These are phyloP conservation scores for Agonum fuliginosum DNA, from an alignment of 2,888 invertebrate species.

Conservation along the genomic window DNA sequence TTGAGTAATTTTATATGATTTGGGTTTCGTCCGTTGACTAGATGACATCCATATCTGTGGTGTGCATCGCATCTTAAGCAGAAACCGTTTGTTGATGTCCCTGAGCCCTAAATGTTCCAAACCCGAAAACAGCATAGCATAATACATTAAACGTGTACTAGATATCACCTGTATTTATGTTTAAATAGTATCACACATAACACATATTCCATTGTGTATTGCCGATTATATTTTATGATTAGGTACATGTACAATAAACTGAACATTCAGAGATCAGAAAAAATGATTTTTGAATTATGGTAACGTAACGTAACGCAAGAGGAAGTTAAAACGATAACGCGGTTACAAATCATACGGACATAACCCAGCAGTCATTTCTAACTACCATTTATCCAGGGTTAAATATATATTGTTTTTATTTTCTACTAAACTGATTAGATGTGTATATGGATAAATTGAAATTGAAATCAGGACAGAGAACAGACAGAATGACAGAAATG, in stretches of 20 bases:
- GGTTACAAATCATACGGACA: constrained; percentile 27
- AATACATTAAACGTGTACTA: no score
- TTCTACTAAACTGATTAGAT: no score
- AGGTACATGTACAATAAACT: constrained; percentile 25
- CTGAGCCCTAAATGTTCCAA: constrained; percentile 17
- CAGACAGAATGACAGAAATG: constrained; percentile 35
- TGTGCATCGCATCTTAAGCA: constrained; percentile 22
- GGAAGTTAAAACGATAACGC: constrained; percentile 25
- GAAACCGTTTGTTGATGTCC: constrained; percentile 29
- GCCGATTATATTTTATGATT: not conserved
- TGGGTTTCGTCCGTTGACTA: constrained; percentile 6
- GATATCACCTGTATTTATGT: no score
- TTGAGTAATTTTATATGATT: constrained; percentile 15
- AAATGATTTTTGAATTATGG: constrained; percentile 8
- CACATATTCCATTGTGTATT: constrained; percentile 10
- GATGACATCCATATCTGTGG: constrained; percentile 10
- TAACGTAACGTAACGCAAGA: constrained; percentile 10
- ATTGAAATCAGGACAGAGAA: no score
- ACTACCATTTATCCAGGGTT: constrained; percentile 14
- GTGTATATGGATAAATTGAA: no score
- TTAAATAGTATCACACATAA: no score
- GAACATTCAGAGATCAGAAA: constrained; percentile 23
- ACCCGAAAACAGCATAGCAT: not conserved
- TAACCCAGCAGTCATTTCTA: constrained; percentile 20
- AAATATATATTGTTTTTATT: constrained; percentile 22